These are phyloP conservation scores for Ormia ochracea DNA, from an alignment of 2,888 invertebrate genomes.

Conservation along the genomic window DNA sequence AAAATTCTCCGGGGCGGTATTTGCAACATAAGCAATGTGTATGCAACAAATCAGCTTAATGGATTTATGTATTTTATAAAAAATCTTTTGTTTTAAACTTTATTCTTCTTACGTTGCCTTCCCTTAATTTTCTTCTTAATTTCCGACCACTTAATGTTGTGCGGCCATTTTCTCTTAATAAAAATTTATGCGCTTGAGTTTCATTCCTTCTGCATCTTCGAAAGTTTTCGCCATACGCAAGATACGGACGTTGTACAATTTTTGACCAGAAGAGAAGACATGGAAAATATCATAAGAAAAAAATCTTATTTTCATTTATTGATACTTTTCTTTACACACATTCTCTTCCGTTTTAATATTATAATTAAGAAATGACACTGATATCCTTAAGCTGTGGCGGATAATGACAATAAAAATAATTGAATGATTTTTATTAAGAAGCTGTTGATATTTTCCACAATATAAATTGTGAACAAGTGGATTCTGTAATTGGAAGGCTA, in stretches of 20 bases:
- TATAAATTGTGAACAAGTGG: too few relatives aligned
- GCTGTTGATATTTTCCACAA: too few relatives aligned
- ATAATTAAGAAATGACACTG: not conserved
- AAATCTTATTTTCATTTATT: slow-evolving; percentile 11
- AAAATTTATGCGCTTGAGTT: not conserved
- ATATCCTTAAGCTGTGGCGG: too few relatives aligned
- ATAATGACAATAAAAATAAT: too few relatives aligned
- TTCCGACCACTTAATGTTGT: slow-evolving; percentile 17
- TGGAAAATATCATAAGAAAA: not conserved
- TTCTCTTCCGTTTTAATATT: slow-evolving; percentile 16
- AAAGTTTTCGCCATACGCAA: not conserved
- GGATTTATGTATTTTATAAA: slow-evolving; percentile 1
- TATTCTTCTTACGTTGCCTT: not conserved
- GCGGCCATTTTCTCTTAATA: slow-evolving; percentile 20
- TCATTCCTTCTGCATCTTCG: not conserved
- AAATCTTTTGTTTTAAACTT: slow-evolving; percentile 1
- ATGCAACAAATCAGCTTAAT: slow-evolving; percentile 1
- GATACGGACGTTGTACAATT: not conserved
- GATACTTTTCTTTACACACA: slow-evolving; percentile 29
- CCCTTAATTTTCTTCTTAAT: slow-evolving; percentile 18
- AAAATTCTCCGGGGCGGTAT: not conserved
- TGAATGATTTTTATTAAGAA: too few relatives aligned
- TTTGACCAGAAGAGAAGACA: not conserved
- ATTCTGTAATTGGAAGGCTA: too few relatives aligned
- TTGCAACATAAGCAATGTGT: not conserved